Base-by-base conservation (phyloP, 2,888 invertebrate species). In the Candidula unifasciata region DNA sequence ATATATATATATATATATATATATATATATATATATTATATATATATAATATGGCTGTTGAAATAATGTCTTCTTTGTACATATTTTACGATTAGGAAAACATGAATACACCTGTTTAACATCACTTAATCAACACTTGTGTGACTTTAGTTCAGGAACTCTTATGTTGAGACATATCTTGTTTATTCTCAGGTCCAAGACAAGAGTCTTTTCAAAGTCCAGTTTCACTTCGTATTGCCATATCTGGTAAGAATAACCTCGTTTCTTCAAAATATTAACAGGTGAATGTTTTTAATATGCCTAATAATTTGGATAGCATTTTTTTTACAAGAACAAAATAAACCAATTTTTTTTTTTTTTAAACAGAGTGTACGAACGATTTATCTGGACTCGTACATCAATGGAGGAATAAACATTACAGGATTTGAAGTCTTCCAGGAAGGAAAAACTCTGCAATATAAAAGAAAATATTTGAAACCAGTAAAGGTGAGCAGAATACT, bases 331-430 rank as follows among this genome's bases (percentile, higher is more conserved):
- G n/a, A n/a, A n/a, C n/a, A n/a, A n/a, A n/a, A n/a, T n/a, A n/a
- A n/a, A n/a, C n/a, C n/a, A n/a, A n/a, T n/a, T n/a, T n/a, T n/a
- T n/a, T n/a, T n/a, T n/a, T 13, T 35, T 73, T 33, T 27, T 60
- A 83, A 90, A 88, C 94, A 97, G 97, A 98, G 98, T 94, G 94
- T 98, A 86, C 97, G 97, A 92, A 97, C 96, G 80, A 96, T 98
- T 68, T 96, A 97, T 94, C 95, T 98, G 91, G 97, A 97, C 92
- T 97, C 97, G 94, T 98, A 97, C 94, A 97, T 97, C 93, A 97
- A 97, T 93, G 97, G 97, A 21, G 97, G 97, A 71, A 97, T 98
- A 68, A 98, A 98, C 94, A 97, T 98, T 90, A 98, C 98, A 6
- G 97, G 97, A 21, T 96, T 98, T 92, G 96, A 97, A 88, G 94